Conservation (phyloP, 2,113 vertebrate genomes). For the Mormoops blainvillei region DNA sequence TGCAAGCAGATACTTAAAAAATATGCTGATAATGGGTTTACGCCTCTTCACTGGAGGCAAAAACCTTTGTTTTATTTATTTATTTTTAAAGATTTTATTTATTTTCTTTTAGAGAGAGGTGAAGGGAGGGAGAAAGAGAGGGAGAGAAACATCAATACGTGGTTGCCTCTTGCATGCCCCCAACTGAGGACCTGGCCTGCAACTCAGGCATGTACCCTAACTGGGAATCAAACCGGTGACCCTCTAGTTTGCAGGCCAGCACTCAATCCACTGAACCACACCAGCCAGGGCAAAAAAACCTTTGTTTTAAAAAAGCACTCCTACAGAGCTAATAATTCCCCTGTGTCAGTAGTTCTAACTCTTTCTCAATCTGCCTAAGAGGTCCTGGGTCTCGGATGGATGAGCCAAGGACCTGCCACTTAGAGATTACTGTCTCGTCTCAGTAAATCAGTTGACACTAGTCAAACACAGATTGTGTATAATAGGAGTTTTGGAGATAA, state of each 20-base stretch:
- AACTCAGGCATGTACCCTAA: no score
- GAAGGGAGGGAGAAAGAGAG: no score
- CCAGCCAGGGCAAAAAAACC: no score
- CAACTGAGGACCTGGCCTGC: no score
- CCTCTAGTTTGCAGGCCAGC: no score
- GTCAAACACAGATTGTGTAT: background rate
- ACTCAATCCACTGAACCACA: no score
- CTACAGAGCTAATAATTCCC: slow-evolving; percentile 30
- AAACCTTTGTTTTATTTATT: background rate
- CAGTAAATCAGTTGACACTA: background rate
- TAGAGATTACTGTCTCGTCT: background rate
- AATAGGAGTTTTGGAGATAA: background rate
- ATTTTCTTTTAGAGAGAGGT: no score
- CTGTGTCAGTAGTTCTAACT: background rate
- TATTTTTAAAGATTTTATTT: no score
- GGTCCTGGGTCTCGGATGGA: background rate
- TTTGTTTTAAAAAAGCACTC: slow-evolving; percentile 42
- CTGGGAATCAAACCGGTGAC: no score
- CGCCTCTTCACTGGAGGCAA: background rate
- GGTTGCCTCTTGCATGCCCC: no score
- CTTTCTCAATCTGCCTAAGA: background rate
- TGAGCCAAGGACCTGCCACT: background rate
- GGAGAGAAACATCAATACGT: no score
- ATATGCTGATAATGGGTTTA: slow-evolving; percentile 13
- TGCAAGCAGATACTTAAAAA: slow-evolving; percentile 17